Percentiles rank a stretch among this genome's conserved stretches.
Conservation (phyloP, 2,113 vertebrate genomes). For the Hemiscyllium ocellatum region DNA sequence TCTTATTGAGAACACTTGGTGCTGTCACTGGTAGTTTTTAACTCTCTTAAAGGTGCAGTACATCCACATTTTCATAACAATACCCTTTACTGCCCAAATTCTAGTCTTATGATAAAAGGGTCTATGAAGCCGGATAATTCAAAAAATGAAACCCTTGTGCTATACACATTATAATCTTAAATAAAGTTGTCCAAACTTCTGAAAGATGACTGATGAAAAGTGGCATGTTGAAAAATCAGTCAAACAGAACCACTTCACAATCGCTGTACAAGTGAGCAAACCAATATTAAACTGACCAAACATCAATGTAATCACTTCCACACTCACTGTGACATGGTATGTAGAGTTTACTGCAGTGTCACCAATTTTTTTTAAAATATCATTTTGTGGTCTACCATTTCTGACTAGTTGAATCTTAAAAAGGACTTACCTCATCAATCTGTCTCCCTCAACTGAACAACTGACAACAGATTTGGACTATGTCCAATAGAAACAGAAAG, state of each 20-base stretch:
- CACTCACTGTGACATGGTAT: neutral
- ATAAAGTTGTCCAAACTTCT: neutral
- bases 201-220: neutral
- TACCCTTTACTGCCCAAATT: neutral
- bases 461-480: neutral
- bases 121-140: neutral
- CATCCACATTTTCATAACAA: too few species aligned
- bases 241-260: neutral
- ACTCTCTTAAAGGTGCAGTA: too few species aligned
- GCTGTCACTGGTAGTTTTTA: too few species aligned
- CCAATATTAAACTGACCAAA: neutral
- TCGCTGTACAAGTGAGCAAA: neutral
- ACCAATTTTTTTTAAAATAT: neutral
- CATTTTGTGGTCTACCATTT: neutral
- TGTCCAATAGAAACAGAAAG: too few species aligned
- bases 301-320: neutral
- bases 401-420: neutral
- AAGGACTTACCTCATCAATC: neutral
- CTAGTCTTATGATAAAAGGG: neutral
- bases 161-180: neutral
- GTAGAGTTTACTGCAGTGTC: neutral
- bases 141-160: neutral
- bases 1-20: too few species aligned
- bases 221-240: neutral
- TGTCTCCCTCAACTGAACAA: neutral